Percentiles rank a stretch among this genome's conserved stretches.
Conservation (phyloP, 2,888 invertebrate species). For the Andrena haemorrhoa region DNA sequence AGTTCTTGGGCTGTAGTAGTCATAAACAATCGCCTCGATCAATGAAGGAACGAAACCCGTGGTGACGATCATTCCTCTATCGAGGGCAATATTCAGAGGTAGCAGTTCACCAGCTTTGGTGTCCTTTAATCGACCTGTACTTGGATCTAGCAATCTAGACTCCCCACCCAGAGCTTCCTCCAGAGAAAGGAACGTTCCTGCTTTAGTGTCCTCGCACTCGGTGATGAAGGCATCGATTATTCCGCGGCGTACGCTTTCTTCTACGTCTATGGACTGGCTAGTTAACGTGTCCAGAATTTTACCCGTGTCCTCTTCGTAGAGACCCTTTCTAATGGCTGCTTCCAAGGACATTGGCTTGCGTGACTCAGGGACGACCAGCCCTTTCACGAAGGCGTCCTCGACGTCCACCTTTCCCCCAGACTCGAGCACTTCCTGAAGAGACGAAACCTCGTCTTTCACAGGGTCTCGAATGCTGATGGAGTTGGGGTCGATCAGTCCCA, state of each 20-base stretch:
- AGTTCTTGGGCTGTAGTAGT: conserved; percentile 91
- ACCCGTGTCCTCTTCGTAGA: conserved; percentile 90
- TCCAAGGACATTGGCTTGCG: conserved; percentile 92
- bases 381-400: conserved; percentile 89
- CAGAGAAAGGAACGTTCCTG: conserved; percentile 90
- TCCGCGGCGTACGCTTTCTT: conserved; percentile 92
- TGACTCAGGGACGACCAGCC: conserved; percentile 89
- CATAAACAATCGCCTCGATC: conserved; percentile 90
- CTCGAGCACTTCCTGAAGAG: conserved; percentile 93
- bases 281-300: conserved; percentile 91
- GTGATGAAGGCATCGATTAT: conserved; percentile 93
- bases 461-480: conserved; percentile 91
- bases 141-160: conserved; percentile 87
- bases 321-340: conserved; percentile 90
- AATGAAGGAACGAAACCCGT: conserved; percentile 90
- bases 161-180: conserved; percentile 88
- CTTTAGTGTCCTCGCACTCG: conserved; percentile 91
- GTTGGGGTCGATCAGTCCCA: conserved; percentile 91
- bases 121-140: conserved; percentile 90
- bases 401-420: conserved; percentile 89
- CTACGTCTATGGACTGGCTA: conserved; percentile 89
- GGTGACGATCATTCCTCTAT: conserved; percentile 90
- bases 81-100: conserved; percentile 90
- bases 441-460: conserved; percentile 90
- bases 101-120: conserved; percentile 89